Evolutionary conservation across 1,140 invertebrate genomes (phyloP).

Genomic region (Drosophila pandora): DNA sequence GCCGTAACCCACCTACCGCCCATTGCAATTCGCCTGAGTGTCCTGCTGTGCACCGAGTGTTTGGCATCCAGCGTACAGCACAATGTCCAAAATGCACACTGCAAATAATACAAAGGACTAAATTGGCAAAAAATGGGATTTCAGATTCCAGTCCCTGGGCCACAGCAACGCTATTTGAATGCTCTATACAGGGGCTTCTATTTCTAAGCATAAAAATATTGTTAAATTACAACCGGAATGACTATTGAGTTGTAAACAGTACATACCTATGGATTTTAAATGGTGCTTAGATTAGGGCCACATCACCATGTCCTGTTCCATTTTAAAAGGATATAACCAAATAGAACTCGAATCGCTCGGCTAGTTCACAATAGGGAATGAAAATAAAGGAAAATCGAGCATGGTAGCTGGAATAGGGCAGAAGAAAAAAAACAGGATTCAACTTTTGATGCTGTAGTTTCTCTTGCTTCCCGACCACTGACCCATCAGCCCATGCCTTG

Average conservation of each 20-base stretch:
- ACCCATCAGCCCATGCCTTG: slow-evolving; percentile 8
- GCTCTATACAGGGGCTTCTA: not conserved
- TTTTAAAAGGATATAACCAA: slow-evolving; percentile 21
- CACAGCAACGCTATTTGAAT: slow-evolving; percentile 1
- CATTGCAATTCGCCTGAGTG: slow-evolving; percentile 72
- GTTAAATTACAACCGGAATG: slow-evolving; percentile 8
- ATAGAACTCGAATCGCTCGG: slow-evolving; percentile 13
- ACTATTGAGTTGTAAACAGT: slow-evolving; percentile 8
- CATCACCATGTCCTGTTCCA: slow-evolving; percentile 24
- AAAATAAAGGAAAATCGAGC: slow-evolving; percentile 13
- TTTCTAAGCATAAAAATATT: not conserved
- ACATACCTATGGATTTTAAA: slow-evolving; percentile 1
- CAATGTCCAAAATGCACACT: slow-evolving; percentile 76
- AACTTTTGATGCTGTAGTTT: slow-evolving; percentile 46
- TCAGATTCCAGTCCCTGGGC: not conserved
- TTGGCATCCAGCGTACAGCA: slow-evolving; percentile 45
- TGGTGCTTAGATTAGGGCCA: not conserved
- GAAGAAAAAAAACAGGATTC: slow-evolving; percentile 17
- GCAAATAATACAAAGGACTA: slow-evolving; percentile 53
- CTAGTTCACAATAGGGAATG: slow-evolving; percentile 17
- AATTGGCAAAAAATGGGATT: slow-evolving; percentile 37
- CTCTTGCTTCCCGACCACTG: slow-evolving; percentile 4
- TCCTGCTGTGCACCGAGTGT: slow-evolving; percentile 55
- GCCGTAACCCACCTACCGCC: not conserved
- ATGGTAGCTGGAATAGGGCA: not conserved